Percentiles rank a stretch among this genome's conserved stretches.
Conservation (phyloP, 2,797 vertebrate genomes). For the Crocodylus rhombifer region DNA sequence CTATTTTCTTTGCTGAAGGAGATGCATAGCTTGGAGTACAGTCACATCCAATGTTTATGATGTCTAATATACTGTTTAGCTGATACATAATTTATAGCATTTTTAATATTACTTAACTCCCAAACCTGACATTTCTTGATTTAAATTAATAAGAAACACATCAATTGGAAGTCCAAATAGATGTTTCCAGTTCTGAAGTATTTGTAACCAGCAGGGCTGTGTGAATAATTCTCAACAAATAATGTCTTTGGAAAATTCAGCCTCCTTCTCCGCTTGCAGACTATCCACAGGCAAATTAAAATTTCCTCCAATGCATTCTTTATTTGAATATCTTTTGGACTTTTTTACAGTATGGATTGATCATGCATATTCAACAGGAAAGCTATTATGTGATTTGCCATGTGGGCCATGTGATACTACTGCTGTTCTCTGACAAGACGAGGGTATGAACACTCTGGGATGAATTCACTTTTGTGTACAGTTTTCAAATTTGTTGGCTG, state of each 20-base stretch:
- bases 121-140: conserved; percentile 69
- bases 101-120: conserved; percentile 71
- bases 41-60: conserved; percentile 62
- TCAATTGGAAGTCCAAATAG: conserved; percentile 68
- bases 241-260: conserved; percentile 20
- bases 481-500: conserved; percentile 55
- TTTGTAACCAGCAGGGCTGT: conserved; percentile 47
- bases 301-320: conserved; percentile 31
- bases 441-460: conserved; percentile 28
- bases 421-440: conserved; percentile 31
- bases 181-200: conserved; percentile 64
- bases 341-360: background rate
- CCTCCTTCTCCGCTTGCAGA: conserved; percentile 4
- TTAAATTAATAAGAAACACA: conserved; percentile 72
- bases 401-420: conserved; percentile 15
- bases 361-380: conserved; percentile 26
- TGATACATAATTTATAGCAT: conserved; percentile 52
- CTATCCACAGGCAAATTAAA: conserved; percentile 2
- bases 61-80: conserved; percentile 65
- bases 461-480: background rate
- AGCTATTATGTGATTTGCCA: conserved; percentile 49
- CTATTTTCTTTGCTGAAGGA: conserved; percentile 51
- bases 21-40: conserved; percentile 7
- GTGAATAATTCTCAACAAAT: conserved; percentile 14
- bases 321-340: conserved; percentile 11